Conservation (phyloP, 1,140 invertebrate genomes). For the Drosophila santomea region DNA sequence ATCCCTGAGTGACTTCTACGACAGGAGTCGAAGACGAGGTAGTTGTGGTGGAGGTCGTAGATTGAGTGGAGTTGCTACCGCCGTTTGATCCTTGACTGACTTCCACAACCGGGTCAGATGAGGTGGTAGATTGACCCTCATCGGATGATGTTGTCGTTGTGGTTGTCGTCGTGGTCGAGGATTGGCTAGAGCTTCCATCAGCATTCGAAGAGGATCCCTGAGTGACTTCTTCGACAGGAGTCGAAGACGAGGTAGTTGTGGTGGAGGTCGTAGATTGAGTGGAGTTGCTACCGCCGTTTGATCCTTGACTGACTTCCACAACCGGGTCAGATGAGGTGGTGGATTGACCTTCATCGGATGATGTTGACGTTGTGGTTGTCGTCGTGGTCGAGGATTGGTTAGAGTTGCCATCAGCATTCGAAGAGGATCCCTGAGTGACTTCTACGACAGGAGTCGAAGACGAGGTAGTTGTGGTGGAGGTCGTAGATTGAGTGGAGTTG, state of each 20-base stretch:
- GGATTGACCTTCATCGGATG: constrained; percentile 1
- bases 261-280: neutral
- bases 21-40: neutral
- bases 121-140: neutral
- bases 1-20: neutral
- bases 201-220: neutral
- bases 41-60: neutral
- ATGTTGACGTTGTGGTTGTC: neutral
- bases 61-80: neutral
- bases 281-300: neutral
- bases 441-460: no score
- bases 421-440: no score
- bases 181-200: neutral
- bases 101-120: constrained; percentile 1
- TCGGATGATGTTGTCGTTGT: constrained; percentile 3
- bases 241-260: neutral
- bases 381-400: neutral
- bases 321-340: neutral
- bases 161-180: constrained; percentile 1
- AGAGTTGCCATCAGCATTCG: neutral
- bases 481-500: neutral
- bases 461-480: neutral
- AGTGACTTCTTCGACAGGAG: neutral
- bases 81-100: neutral
- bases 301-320: neutral